These are phyloP conservation scores for Anthopleura sola DNA, from an alignment of 64 coral and sea anemone species.

Conservation along the genomic window DNA sequence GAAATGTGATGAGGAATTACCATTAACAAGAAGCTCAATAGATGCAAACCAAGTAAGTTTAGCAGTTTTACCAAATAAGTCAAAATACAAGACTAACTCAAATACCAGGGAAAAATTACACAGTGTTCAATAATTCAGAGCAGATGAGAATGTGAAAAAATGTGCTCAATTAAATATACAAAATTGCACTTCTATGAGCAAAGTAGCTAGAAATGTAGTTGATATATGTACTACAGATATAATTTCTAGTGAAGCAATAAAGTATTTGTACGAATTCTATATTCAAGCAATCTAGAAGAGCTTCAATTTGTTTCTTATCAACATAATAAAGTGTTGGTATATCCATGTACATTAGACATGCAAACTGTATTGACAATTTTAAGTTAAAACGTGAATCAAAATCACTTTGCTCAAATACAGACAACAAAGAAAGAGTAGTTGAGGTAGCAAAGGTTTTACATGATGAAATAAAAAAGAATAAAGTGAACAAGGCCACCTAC, in stretches of 20 bases:
- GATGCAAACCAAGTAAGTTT: neutral
- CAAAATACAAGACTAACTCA: conserved; percentile 11
- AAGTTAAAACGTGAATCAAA: too few species aligned
- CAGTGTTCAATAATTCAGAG: conserved; percentile 50
- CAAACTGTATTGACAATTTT: conserved; percentile 1
- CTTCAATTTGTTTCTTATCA: conserved; percentile 59
- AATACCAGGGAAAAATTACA: conserved; percentile 20
- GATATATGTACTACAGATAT: conserved; percentile 65
- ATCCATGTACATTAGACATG: conserved; percentile 44
- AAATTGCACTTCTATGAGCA: conserved; percentile 46
- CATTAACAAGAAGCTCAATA: neutral
- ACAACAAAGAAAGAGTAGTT: conserved; percentile 13
- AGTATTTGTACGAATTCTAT: conserved; percentile 31
- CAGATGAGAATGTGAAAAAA: conserved; percentile 41
- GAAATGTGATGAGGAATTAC: neutral
- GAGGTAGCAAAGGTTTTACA: too few species aligned
- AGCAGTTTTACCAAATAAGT: conserved; percentile 24
- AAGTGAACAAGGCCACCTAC: conserved; percentile 42
- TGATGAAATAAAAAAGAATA: too few species aligned
- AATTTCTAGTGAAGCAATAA: conserved; percentile 71
- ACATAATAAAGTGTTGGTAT: conserved; percentile 61
- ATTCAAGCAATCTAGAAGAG: conserved; percentile 25
- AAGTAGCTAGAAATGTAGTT: conserved; percentile 37
- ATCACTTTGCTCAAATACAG: neutral
- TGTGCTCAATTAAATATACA: conserved; percentile 24